Evolutionary conservation across 2,797 vertebrate genomes (phyloP), one percentile per base, ranked within the genome.

Genomic region (Neoniphon sammara): DNA sequence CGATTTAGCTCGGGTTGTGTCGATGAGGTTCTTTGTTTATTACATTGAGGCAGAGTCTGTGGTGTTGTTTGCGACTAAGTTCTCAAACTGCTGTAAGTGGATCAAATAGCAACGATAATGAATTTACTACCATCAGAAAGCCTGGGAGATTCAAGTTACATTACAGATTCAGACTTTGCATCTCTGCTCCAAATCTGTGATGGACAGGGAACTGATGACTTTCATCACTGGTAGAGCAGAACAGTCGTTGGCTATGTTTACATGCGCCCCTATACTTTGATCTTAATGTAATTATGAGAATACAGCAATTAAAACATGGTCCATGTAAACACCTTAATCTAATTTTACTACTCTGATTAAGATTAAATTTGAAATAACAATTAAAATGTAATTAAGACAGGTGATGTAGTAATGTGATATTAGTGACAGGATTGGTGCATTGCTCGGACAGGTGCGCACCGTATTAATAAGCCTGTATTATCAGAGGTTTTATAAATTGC

Each of bases 381-480:
- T 70, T 72, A 20, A 64, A 46, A 66, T 11, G 34, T 30, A 56
- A 68, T 79, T 47, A 47, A 57, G 64, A 52, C 31, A 64, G 15
- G 42, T 71, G 46, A 27, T 27, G 25, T 15, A n/a, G 58, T 58
- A 31, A 77, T 64, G 34, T 53, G 23, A 58, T 68, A 53, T 47
- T 47, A 34, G 23, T n/a, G 46, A 11, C 46, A 50, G 20, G 23
- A 65, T 71, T 53, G 55, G n/a, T 59, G 8, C 56, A 42, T 18
- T 74, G 30, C 73, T 58, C 71, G 53, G 49, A 64, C 52, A 46
- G 71, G 66, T 31, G 31, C 42, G 21, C 56, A 66, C 12, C 23
- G 31, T 30, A 30, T 25, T 56, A 54, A 30, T 30, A 53, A 42
- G 47, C 18, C n/a, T 42, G 39, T 55, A 74, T 27, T 27, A 42